Evolutionary conservation across 1,140 invertebrate genomes (phyloP).

Genomic region (Daktulosphaira vitifoliae): DNA sequence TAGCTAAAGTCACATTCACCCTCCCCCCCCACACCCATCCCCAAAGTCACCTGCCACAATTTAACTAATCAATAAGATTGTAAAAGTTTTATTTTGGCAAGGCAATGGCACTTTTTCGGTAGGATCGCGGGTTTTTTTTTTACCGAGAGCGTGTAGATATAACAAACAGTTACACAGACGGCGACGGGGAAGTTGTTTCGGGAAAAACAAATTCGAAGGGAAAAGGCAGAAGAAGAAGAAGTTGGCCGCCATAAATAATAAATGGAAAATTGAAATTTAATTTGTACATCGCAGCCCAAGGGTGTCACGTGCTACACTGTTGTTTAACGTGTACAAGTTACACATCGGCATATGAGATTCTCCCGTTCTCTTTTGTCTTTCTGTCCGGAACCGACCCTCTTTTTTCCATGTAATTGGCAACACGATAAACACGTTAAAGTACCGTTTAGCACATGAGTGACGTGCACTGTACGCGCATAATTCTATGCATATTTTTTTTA

Average conservation of each 20-base stretch:
- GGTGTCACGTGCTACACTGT: conserved; percentile 27
- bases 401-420: conserved; percentile 19
- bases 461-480: background rate
- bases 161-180: too few relatives aligned
- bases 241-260: conserved; percentile 25
- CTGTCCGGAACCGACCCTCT: background rate
- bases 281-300: conserved; percentile 27
- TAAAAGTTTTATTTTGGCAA: too few relatives aligned
- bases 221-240: conserved; percentile 19
- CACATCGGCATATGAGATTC: background rate
- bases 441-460: too few relatives aligned
- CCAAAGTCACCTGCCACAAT: too few relatives aligned
- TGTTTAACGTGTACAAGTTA: background rate
- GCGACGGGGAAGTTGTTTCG: too few relatives aligned
- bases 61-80: too few relatives aligned
- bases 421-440: conserved; percentile 26
- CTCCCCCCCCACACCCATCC: too few relatives aligned
- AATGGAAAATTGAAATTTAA: conserved; percentile 31
- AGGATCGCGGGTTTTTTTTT: too few relatives aligned
- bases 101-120: too few relatives aligned
- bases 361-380: conserved; percentile 14
- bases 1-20: too few relatives aligned
- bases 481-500: background rate
- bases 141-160: too few relatives aligned
- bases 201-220: background rate